Base-by-base conservation (phyloP, 1,140 invertebrate species). In the Drosophila nigrodunni region DNA sequence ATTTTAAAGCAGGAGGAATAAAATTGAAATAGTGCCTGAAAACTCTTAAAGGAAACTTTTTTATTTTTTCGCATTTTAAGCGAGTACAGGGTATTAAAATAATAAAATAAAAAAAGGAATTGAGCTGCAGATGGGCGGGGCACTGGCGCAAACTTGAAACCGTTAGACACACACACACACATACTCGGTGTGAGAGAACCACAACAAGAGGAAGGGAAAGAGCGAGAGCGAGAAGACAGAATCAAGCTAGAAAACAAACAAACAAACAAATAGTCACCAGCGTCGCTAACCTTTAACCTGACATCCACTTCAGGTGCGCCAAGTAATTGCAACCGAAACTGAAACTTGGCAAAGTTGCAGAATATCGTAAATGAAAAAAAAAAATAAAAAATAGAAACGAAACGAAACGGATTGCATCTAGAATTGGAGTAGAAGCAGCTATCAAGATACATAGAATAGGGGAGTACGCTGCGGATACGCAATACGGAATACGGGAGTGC, bases 271-370 rank as follows among this genome's bases (percentile, higher is more conserved):
- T 59, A 18, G 57, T 41, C 41, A 41, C 39, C 21, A 47, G 35
- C 41, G 75, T 61, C 71, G 77, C 78, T 72, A 80, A 85, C 82
- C 82, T 81, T 85, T 81, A 82, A 77, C 81, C 74, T 74, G 64
- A 72, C 50, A 49, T 73, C 82, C 75, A 86, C 82, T 86, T 81
- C 78, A 86, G 82, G 82, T 86, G 82, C 78, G 75, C 82, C 82
- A 78, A 86, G 82, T 86, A 86, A 86, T 86, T 82, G 80, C 80
- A 78, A 72, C 80, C 81, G 82, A 78, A 82, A 86, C 82, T 86
- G 82, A 86, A 86, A 86, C 82, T 86, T 82, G 78, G 71, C 71
- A 64, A 81, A 86, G 82, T 86, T 81, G 82, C 81, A 82, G 86
- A 78, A 66, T 59, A 72, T 30, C 25, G 25, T 30, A 72, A n/a